Base-by-base conservation (phyloP, 1,140 invertebrate genomes). In the Philopotamus ludificatus region DNA sequence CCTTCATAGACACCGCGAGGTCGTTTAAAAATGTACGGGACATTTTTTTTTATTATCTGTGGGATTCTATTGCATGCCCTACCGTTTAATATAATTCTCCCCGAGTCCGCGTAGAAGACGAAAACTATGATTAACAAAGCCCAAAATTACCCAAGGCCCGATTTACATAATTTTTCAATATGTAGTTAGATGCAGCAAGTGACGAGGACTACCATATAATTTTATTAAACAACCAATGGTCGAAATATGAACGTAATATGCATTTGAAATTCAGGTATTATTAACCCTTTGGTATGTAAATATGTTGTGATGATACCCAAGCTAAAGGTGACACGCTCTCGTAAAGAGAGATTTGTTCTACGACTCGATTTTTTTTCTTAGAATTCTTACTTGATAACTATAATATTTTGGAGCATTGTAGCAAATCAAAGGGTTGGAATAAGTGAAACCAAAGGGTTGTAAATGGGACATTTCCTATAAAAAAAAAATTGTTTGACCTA, bases 141-240 rank as follows among this genome's bases (percentile, higher is more conserved):
- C 22, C 20, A 47, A 26, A 45, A 60, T 60, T 60, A 60, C 22
- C 45, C 22, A 42, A n/a, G n/a, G n/a, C n/a, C 18, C 25, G 39
- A 60, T 60, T 60, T 60, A 60, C 57, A 60, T 60, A 60, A 47
- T 60, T 60, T 60, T 60, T 60, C 57, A 60, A 60, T 58, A 58
- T 60, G 44, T 60, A 22, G 18, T 60, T 47, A 60, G 28, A 34
- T 15, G 44, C 10, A 47, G 44, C 18, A 20, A 47, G 44, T 47
- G 44, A 47, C 44, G 21, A 42, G 54, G 28, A 60, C 42, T 47
- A 60, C 57, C 57, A 60, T 60, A 41, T 60, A 60, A 60, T 60
- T 60, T 47, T 34, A 60, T 47, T 22, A 20, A 57, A 57, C 39
- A 41, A 60, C n/a, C 28, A 58, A 25, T 60, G 18, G 10, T 26